Evolutionary conservation across 2,797 vertebrate genomes (phyloP), one percentile per base, ranked within the genome.

Genomic region (Avahi laniger): DNA sequence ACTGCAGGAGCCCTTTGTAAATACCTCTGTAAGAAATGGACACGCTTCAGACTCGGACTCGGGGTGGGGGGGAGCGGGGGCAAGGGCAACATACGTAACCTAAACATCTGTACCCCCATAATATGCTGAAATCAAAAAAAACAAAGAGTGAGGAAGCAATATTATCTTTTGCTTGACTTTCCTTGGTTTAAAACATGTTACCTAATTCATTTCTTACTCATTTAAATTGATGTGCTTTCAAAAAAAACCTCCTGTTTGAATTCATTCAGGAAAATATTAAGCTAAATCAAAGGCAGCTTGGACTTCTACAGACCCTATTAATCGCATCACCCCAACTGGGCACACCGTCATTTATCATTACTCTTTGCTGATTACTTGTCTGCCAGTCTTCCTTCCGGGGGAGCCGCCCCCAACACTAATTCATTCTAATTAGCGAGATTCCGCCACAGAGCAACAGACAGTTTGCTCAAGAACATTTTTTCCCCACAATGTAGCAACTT

Each of bases 231-330:
- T 79, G 67, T 83, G 76, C 18, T 95, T 81, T 52, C 18, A 50
- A 15, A 50, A 50, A 50, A 50, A 14, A 50, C 14, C 4, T 69
- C 28, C 50, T 54, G 91, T 48, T 91, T 97, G 86, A 94, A 94
- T 95, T 50, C 35, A 85, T 90, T 88, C 78, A 88, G 87, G 50
- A 91, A 95, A 96, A 93, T 94, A 97, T 54, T 96, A 95, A 93
- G 20, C 43, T 50, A 96, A 93, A 84, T 75, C 86, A 88, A 93
- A 96, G 70, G 61, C 75, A 87, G 46, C 52, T 54, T 93, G 48
- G 73, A 81, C 30, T 81, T 91, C n/a, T 94, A 20, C 57, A 84
- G 83, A 43, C 89, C 78, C 80, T 95, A 91, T 96, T 95, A 95
- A 86, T 97, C 94, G 96, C n/a, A 84, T 84, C 89, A 87, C 20